These are phyloP conservation scores for Chelonia mydas DNA, from an alignment of 2,797 vertebrate species.

Conservation along the genomic window DNA sequence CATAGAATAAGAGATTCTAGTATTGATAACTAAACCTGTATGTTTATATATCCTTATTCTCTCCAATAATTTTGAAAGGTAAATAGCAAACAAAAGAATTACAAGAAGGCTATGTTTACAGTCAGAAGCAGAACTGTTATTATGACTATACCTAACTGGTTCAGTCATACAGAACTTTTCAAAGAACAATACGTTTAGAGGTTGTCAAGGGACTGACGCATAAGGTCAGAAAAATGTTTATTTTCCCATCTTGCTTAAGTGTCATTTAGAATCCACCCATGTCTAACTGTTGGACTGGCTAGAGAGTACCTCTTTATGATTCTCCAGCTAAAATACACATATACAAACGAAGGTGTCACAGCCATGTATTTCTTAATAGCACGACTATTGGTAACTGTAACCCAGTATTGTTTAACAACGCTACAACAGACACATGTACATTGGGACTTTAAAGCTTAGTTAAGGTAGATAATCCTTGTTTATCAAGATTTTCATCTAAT, in stretches of 20 bases:
- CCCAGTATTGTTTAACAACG: neutral
- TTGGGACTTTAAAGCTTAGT: neutral
- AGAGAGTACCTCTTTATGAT: neutral
- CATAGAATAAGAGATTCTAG: slow-evolving; percentile 73
- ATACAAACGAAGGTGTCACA: neutral
- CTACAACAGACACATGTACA: neutral
- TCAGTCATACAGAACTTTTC: neutral
- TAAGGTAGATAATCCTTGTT: neutral
- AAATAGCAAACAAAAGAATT: slow-evolving; percentile 58
- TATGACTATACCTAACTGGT: slow-evolving; percentile 6
- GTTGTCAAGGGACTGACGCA: neutral
- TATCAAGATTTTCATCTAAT: neutral
- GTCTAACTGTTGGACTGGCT: neutral
- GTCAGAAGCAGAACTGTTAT: neutral
- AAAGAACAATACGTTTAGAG: fast-evolving
- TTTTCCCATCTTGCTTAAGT: slow-evolving; percentile 12
- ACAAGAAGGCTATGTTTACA: slow-evolving; percentile 39
- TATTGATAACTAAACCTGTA: slow-evolving; percentile 71
- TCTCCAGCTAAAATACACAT: neutral
- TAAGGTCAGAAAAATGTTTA: neutral
- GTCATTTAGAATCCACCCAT: slow-evolving; percentile 5
- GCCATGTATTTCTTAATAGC: neutral
- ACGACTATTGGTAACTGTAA: neutral
- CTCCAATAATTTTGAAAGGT: slow-evolving; percentile 47
- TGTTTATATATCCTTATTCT: slow-evolving; percentile 64